Evolutionary conservation across 2,797 vertebrate species (phyloP), one percentile per base, ranked within the genome.

Genomic region (Peromyscus nudipes): DNA sequence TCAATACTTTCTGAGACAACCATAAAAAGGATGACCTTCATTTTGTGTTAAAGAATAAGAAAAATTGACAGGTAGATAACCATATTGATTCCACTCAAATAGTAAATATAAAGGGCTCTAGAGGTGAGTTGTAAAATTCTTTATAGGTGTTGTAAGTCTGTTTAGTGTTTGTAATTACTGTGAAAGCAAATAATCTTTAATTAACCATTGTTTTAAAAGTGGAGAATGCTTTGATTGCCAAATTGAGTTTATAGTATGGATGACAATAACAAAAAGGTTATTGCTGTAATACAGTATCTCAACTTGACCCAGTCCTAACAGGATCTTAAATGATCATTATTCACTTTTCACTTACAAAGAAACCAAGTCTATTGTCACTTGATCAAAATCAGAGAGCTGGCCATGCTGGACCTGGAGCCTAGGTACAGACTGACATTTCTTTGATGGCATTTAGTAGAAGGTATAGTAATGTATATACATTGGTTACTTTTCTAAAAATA

Each of bases 41-140:
- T 97, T 98, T 87, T 98, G 96, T 92, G 96, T 98, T 98, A 98
- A 98, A 98, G 98, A 98, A 97, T 98, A 98, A 97, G 96, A 98
- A 98, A 98, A 99, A 99, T 98, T 98, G 98, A 98, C 98, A 98
- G 97, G 96, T 98, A 98, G 98, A 99, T 99, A 99, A 99, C 98
- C 96, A 95, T 98, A 99, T 99, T 98, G 98, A 99, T 98, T 98
- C 95, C 97, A 93, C 94, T 64, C 97, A 98, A 98, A 98, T 95
- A 97, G 96, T 98, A 98, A 98, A 98, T 97, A 97, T 97, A 97
- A 94, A 96, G 89, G 88, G 57, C 96, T 98, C 96, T 98, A 95
- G 96, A 97, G 94, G 94, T 94, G 92, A 97, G 86, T 97, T 98
- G 96, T 75, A 98, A 97, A 98, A 96, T 43, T 91, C 79, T 97